phyloP scores from a whole-genome alignment of 2,797 vertebrate species.

The Phoeniculus purpureus region DNA sequence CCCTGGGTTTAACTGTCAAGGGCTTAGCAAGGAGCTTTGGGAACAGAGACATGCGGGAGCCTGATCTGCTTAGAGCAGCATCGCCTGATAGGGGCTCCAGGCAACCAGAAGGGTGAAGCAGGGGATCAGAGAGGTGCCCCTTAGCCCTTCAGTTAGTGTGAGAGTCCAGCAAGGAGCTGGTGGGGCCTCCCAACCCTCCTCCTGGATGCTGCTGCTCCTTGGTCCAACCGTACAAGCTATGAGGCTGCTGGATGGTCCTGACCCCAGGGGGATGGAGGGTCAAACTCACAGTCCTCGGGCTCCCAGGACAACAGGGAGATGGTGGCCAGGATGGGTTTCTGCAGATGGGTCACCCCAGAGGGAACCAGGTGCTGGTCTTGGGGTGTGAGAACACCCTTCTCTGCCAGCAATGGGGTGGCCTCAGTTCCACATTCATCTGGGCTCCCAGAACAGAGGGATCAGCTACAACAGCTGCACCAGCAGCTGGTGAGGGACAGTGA shows the following conservation, averaged over 20 bases:
- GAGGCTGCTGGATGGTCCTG: constrained; percentile 89
- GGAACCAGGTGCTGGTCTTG: background rate
- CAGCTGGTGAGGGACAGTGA: too few relatives aligned
- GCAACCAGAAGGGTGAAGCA: rapidly evolving
- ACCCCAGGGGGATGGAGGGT: constrained; percentile 87
- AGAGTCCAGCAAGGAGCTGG: background rate
- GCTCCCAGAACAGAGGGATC: constrained; percentile 89
- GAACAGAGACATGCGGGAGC: background rate
- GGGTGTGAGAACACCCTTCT: background rate
- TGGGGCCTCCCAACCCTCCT: rapidly evolving
- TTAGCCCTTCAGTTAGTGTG: rapidly evolving
- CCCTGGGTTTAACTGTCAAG: background rate
- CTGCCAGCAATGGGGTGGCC: constrained; percentile 86
- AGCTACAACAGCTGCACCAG: constrained; percentile 90
- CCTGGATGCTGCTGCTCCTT: background rate
- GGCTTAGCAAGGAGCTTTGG: background rate
- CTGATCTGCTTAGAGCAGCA: background rate
- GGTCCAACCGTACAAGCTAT: constrained; percentile 76
- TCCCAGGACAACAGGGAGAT: constrained; percentile 88
- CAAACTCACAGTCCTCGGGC: constrained; percentile 90
- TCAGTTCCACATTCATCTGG: constrained; percentile 91
- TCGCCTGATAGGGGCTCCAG: background rate
- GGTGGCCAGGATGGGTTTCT: constrained; percentile 88
- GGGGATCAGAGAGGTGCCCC: too few relatives aligned
- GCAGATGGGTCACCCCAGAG: constrained; percentile 64